Conservation (phyloP, 2,113 vertebrate species). For the Nothobranchius kuhntae region DNA sequence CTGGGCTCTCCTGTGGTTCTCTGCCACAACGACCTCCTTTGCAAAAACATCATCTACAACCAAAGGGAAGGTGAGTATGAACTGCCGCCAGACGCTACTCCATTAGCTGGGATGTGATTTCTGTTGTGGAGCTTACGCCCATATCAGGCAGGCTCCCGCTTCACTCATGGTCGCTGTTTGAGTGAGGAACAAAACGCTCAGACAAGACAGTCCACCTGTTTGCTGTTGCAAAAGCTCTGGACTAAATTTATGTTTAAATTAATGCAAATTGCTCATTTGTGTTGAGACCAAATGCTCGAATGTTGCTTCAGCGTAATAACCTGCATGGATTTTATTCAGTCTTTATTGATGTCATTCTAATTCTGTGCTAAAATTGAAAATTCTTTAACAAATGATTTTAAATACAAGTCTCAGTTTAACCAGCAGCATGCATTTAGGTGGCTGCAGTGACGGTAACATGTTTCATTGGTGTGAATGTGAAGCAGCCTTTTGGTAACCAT, state of each 20-base stretch:
- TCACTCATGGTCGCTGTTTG: slow-evolving; percentile 40
- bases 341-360: slow-evolving; percentile 38
- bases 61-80: slow-evolving; percentile 88
- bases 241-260: neutral
- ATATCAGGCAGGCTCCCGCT: slow-evolving; percentile 32
- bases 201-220: slow-evolving; percentile 20
- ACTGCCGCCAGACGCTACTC: slow-evolving; percentile 13
- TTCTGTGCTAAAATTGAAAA: slow-evolving; percentile 36
- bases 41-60: slow-evolving; percentile 99
- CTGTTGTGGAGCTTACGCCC: slow-evolving; percentile 46
- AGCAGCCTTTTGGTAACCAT: neutral
- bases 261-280: neutral
- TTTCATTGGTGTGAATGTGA: slow-evolving; percentile 8
- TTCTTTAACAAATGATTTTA: slow-evolving; percentile 30
- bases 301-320: neutral
- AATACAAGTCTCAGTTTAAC: slow-evolving; percentile 25
- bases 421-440: slow-evolving; percentile 11
- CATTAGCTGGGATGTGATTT: slow-evolving; percentile 49
- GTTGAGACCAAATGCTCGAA: neutral
- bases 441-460: neutral
- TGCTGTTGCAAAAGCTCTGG: neutral
- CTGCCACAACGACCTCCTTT: slow-evolving; percentile 97
- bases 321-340: no score
- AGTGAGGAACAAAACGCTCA: slow-evolving; percentile 40
- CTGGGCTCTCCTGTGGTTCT: slow-evolving; percentile 95